Base-by-base conservation (phyloP, 2,797 vertebrate species). In the Microhierax caerulescens region DNA sequence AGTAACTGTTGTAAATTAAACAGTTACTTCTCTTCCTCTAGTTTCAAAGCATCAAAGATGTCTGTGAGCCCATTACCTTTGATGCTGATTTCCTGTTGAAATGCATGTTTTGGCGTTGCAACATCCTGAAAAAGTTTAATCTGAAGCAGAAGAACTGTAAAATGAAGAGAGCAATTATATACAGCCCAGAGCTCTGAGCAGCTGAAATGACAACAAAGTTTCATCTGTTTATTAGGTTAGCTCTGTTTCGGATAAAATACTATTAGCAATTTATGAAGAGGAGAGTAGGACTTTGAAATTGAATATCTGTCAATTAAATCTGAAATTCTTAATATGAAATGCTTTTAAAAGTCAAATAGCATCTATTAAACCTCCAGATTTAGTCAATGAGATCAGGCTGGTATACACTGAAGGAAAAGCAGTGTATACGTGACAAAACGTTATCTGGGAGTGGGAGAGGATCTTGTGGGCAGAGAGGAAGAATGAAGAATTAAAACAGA, bases 41-140 rank as follows among this genome's bases (percentile, higher is more conserved):
- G 79, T 95, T 95, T 95, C 95, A 97, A 96, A 97, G 95, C 91
- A 89, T 68, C 70, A 80, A 93, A 94, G 74, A 73, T 84, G 68
- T 57, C 94, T 93, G 93, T 11, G 70, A 95, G 85, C 86, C 92
- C 76, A 37, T 94, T 96, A 96, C 90, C 85, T 94, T 95, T 96
- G 95, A 96, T 92, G 96, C 85, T 17, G 25, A 41, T 86, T 97
- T 97, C 94, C 94, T 97, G 96, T 90, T 93, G 64, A 91, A 90
- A 93, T 11, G 64, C 91, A 16, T 96, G 90, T 96, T 95, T 94
- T 88, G 93, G 93, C 86, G 11, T 83, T 27, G 82, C 90, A 43
- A 95, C 95, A 95, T 95, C 95, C 97, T 96, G 88, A 94, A 90
- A 92, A 90, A 92, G 70, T 97, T 96, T 96, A 94, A 90, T 94